These are phyloP conservation scores for Pardalotus punctatus DNA, from an alignment of 2,113 vertebrate species.

Conservation along the genomic window DNA sequence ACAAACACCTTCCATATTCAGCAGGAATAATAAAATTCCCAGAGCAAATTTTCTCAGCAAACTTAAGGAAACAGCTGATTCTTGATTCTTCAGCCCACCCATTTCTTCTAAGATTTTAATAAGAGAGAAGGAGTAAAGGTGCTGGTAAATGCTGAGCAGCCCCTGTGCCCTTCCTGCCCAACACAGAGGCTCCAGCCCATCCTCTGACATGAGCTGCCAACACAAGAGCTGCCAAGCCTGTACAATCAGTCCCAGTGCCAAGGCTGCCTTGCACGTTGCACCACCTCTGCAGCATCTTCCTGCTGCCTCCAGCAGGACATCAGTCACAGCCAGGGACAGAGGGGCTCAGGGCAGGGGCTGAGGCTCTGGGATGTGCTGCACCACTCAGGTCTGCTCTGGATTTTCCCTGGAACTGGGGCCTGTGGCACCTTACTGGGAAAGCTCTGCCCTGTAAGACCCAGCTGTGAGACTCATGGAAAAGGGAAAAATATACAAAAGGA, in stretches of 20 bases:
- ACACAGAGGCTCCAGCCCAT: background rate
- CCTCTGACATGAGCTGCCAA: background rate
- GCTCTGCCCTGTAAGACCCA: background rate
- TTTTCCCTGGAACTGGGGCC: background rate
- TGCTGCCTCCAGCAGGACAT: background rate
- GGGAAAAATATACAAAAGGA: fast-evolving
- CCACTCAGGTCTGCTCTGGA: fast-evolving
- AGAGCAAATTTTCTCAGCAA: background rate
- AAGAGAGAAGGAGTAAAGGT: background rate
- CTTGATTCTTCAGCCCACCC: background rate
- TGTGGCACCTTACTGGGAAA: background rate
- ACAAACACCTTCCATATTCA: background rate
- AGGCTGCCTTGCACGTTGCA: background rate
- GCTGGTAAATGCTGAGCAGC: background rate
- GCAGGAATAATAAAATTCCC: background rate
- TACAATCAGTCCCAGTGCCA: background rate
- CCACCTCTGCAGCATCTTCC: background rate
- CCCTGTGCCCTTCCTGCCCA: background rate
- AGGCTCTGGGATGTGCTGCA: background rate
- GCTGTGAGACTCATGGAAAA: background rate
- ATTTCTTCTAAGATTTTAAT: background rate
- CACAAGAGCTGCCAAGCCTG: background rate
- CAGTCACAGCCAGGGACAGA: background rate
- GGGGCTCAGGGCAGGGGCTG: background rate
- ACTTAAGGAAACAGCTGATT: background rate